phyloP scores from a whole-genome alignment of 2,113 vertebrate genomes.

The human (Homo sapiens) region GRCh38 chr4:76966501-76967000 shows the following conservation, averaged over 20 bases:
- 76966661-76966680: not conserved
- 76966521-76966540: conserved; percentile 20
- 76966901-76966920: not conserved
- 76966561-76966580: not conserved
- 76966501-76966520: conserved; percentile 35
- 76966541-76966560: conserved; percentile 38
- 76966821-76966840: not conserved
- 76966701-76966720: not conserved
- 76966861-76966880: not conserved
- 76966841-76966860: not conserved
- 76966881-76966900: not conserved
- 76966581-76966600: not conserved
- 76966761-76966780: not conserved
- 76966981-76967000: too few species aligned
- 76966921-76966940: not conserved
- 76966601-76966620: not conserved
- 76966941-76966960: too few species aligned
- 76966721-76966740: not conserved
- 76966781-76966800: not conserved
- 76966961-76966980: too few species aligned
- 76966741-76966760: not conserved
- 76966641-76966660: not conserved
- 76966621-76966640: not conserved
- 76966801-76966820: not conserved
- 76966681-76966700: not conserved